phyloP scores from a whole-genome alignment of 2,888 invertebrate genomes.

The Ommatoiulus sabulosus region DNA sequence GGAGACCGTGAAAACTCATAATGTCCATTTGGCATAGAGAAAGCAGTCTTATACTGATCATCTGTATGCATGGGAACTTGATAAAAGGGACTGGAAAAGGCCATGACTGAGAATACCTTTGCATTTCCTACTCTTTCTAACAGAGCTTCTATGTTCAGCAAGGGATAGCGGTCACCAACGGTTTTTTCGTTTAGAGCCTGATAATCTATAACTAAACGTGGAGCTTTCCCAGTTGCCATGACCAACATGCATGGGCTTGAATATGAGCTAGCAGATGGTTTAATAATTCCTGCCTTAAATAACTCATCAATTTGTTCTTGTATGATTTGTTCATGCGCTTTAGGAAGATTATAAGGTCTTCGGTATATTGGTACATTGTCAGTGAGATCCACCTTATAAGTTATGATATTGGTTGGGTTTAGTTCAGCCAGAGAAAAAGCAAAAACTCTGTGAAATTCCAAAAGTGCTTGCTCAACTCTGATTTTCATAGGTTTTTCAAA shows the following conservation, averaged over 20 bases:
- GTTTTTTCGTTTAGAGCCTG: conserved; percentile 3
- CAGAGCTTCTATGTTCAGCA: background rate
- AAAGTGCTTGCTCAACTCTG: background rate
- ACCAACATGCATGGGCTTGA: background rate
- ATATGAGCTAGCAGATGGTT: background rate
- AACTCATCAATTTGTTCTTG: background rate
- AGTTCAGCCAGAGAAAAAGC: background rate
- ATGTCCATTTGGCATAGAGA: conserved; percentile 58
- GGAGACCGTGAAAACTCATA: conserved; percentile 58
- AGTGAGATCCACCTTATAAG: background rate
- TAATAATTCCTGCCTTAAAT: background rate
- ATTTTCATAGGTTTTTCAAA: background rate
- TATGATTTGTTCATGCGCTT: background rate
- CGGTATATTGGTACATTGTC: background rate
- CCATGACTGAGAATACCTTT: conserved; percentile 63
- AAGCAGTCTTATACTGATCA: conserved; percentile 58
- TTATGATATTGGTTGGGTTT: background rate
- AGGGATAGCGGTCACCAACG: background rate
- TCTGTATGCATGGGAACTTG: conserved; percentile 55
- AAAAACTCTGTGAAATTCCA: background rate
- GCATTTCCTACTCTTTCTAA: conserved; percentile 62
- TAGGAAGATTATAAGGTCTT: background rate
- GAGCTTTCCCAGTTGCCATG: background rate
- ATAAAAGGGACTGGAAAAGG: conserved; percentile 62
- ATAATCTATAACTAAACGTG: conserved; percentile 20